Evolutionary conservation across 1,140 invertebrate genomes (phyloP).

Genomic region (Portunus trituberculatus): DNA sequence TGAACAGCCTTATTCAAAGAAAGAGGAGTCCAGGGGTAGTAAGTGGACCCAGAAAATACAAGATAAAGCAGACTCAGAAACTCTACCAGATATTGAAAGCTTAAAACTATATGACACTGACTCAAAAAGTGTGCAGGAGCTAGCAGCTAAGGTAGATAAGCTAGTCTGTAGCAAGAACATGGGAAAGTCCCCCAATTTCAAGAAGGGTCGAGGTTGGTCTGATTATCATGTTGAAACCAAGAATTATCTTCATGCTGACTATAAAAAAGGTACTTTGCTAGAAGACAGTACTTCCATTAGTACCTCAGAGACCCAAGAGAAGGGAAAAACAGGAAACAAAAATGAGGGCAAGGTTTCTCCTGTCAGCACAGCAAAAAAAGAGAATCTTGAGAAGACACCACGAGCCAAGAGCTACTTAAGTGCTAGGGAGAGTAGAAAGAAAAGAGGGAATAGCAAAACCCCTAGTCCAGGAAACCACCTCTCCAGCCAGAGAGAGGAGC

Average conservation of each 20-base stretch:
- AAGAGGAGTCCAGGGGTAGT: not conserved
- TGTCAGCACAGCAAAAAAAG: not conserved
- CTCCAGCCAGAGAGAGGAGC: constrained; percentile 23
- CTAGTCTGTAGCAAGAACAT: constrained; percentile 22
- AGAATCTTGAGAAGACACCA: not conserved
- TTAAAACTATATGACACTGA: not conserved
- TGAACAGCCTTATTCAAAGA: not conserved
- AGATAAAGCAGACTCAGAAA: not conserved
- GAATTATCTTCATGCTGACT: not conserved
- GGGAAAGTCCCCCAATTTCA: constrained; percentile 3
- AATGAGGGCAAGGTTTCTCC: not conserved
- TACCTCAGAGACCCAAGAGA: not conserved
- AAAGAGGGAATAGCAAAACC: constrained; percentile 43
- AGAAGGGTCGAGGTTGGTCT: constrained; percentile 28
- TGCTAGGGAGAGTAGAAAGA: constrained; percentile 66
- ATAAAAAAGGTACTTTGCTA: not conserved
- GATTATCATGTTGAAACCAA: constrained; percentile 9
- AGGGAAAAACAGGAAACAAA: not conserved
- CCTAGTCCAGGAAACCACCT: not conserved
- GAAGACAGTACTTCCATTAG: not conserved
- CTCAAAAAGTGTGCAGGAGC: constrained; percentile 42
- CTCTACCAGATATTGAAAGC: not conserved
- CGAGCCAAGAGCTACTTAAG: constrained; percentile 57
- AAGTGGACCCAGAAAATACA: not conserved
- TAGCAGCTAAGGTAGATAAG: constrained; percentile 64